Conservation (phyloP, 2,888 invertebrate genomes). For the Hedya salicella region DNA sequence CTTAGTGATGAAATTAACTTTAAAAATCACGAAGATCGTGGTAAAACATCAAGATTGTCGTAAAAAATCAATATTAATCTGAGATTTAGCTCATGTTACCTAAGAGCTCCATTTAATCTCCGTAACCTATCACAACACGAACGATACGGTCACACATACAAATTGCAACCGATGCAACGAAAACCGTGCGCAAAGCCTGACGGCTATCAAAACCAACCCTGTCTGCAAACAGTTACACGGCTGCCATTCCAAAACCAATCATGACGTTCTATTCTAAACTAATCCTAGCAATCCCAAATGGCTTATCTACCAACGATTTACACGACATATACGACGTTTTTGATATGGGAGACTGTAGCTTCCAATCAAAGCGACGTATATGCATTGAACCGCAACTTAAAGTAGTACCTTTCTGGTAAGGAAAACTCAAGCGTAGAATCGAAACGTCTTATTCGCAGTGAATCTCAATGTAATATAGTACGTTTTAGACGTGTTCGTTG, state of each 20-base stretch:
- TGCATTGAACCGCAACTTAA: background rate
- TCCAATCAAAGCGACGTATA: background rate
- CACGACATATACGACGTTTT: background rate
- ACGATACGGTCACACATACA: no score
- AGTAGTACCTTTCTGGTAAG: background rate
- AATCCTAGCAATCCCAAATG: background rate
- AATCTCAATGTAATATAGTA: background rate
- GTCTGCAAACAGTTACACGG: background rate
- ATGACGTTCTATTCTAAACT: conserved; percentile 16
- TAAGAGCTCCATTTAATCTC: no score
- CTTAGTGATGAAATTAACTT: no score
- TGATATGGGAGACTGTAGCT: background rate
- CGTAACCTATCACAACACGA: no score
- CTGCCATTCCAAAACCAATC: conserved; percentile 12
- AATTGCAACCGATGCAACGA: no score
- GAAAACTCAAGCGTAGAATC: background rate
- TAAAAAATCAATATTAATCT: no score
- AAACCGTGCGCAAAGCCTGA: no score
- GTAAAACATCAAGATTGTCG: no score
- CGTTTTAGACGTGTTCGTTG: background rate
- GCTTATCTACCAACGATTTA: background rate
- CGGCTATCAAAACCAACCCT: no score
- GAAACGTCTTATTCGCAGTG: background rate
- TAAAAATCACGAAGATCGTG: no score
- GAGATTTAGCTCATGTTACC: no score